Evolutionary conservation across 2,113 vertebrate species (phyloP).

Genomic region (Buteo buteo): DNA sequence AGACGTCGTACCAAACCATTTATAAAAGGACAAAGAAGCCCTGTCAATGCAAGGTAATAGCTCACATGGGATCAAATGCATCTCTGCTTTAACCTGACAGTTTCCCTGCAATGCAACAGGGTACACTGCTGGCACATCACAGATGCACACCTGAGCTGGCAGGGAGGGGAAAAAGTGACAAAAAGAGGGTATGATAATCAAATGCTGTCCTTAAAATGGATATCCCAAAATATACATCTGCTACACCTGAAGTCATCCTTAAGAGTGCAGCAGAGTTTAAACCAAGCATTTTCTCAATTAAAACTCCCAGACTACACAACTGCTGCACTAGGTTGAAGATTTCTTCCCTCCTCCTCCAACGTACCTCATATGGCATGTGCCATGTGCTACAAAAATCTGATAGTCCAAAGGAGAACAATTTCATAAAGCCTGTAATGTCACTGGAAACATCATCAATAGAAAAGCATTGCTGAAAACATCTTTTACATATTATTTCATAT

Average conservation of each 20-base stretch:
- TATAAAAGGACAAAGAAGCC: constrained; percentile 60
- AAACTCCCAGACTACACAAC: background rate
- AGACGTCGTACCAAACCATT: constrained; percentile 57
- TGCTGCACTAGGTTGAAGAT: background rate
- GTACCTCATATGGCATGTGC: fast-evolving
- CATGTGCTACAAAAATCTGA: background rate
- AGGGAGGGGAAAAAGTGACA: background rate
- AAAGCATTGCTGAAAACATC: background rate
- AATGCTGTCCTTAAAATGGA: background rate
- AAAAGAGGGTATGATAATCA: background rate
- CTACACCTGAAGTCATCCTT: constrained; percentile 5
- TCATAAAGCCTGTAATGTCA: background rate
- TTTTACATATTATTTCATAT: background rate
- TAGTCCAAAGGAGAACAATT: background rate
- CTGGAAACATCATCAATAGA: background rate
- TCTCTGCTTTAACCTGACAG: constrained; percentile 53
- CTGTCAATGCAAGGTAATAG: constrained; percentile 42
- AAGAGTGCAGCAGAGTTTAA: background rate
- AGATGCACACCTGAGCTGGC: constrained; percentile 35
- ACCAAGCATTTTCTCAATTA: background rate
- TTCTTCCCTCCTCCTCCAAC: background rate
- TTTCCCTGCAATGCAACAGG: background rate
- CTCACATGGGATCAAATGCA: constrained; percentile 44
- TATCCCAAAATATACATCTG: background rate
- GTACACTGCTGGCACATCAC: background rate